A percentile compares a stretch with the other conserved stretches of the same genome.
Conservation (phyloP, 2,113 vertebrate species). For the Trichechus manatus region DNA sequence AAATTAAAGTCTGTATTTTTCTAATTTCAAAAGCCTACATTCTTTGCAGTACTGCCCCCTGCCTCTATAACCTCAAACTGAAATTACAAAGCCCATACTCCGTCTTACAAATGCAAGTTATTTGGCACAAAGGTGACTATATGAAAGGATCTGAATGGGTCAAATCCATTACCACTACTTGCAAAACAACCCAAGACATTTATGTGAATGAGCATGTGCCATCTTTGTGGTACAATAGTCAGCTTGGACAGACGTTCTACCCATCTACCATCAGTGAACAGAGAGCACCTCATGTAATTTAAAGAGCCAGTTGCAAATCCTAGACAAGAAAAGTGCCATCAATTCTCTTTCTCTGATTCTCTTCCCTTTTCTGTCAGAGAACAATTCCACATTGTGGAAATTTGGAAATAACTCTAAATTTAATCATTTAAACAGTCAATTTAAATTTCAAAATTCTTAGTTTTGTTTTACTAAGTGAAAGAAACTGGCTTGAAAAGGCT, state of each 20-base stretch:
- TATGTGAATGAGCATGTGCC: background rate
- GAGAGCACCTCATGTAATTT: background rate
- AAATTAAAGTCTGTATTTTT: background rate
- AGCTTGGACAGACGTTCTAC: background rate
- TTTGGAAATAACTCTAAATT: slow-evolving; percentile 7
- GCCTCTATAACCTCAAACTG: background rate
- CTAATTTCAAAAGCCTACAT: background rate
- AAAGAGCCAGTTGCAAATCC: background rate
- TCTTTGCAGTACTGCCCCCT: background rate
- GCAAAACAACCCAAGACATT: background rate
- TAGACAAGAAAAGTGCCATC: background rate
- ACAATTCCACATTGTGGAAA: background rate
- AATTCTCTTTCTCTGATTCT: background rate
- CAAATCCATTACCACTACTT: background rate
- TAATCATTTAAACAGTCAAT: background rate
- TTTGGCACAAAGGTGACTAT: background rate
- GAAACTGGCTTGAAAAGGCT: background rate
- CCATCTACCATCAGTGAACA: background rate
- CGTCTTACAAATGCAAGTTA: background rate
- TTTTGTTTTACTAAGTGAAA: background rate
- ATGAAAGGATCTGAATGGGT: background rate
- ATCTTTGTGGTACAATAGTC: background rate
- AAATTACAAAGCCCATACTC: background rate
- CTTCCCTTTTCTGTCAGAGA: slow-evolving; percentile 17
- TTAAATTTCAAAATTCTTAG: slow-evolving; percentile 48